phyloP scores from a whole-genome alignment of 2,113 vertebrate species.

The Agapornis roseicollis region DNA sequence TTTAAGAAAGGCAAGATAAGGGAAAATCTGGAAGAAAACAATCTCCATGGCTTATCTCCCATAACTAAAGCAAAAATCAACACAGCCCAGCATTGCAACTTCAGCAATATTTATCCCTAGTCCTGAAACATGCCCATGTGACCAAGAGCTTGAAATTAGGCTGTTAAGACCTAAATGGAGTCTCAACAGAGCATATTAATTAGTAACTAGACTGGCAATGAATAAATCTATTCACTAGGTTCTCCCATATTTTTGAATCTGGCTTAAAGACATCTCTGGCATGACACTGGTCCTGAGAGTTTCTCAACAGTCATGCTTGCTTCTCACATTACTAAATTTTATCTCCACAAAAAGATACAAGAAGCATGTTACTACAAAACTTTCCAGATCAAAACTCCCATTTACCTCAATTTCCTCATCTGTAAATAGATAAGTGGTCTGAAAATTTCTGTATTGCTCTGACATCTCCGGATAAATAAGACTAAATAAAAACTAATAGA shows the following conservation, averaged over 20 bases:
- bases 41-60: background rate
- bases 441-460: background rate
- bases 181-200: background rate
- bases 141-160: background rate
- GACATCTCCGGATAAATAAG: background rate
- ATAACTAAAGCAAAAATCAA: background rate
- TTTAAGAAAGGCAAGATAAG: background rate
- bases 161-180: background rate
- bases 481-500: background rate
- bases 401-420: background rate
- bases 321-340: background rate
- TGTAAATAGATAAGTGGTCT: background rate
- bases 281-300: background rate
- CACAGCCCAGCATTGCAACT: background rate
- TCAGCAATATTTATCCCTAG: background rate
- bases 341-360: background rate
- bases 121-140: fast-evolving
- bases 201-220: background rate
- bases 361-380: background rate
- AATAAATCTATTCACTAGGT: background rate
- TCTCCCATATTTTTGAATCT: background rate
- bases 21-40: background rate
- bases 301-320: background rate
- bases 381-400: background rate
- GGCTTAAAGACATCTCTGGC: background rate